A percentile compares a stretch with the other conserved stretches of the same genome.
Evolutionary conservation across 1,140 invertebrate genomes (phyloP).

Genomic region (Acromyrmex echinatior): DNA sequence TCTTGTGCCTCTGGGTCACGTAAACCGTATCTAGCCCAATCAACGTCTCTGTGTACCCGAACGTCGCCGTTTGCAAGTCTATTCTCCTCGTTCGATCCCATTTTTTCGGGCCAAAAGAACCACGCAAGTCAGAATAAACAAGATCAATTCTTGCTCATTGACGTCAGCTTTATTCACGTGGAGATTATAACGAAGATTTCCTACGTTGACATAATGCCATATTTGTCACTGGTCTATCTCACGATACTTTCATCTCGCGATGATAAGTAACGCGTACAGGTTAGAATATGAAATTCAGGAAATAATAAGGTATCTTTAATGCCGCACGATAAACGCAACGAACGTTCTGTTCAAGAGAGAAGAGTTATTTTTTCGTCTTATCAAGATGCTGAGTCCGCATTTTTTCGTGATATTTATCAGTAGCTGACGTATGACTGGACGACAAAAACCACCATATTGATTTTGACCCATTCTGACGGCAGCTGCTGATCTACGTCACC

Average conservation of each 20-base stretch:
- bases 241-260: neutral
- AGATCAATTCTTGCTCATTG: conserved; percentile 24
- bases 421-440: conserved; percentile 55
- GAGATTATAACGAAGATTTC: neutral
- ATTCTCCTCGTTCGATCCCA: conserved; percentile 72
- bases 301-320: neutral
- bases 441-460: conserved; percentile 58
- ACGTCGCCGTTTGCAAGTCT: conserved; percentile 71
- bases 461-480: neutral
- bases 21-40: conserved; percentile 88
- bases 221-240: neutral
- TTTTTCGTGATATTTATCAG: conserved; percentile 62
- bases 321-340: neutral
- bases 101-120: neutral
- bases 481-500: too few relatives aligned
- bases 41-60: conserved; percentile 80
- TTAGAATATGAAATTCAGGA: conserved; percentile 46
- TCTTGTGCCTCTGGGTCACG: conserved; percentile 84
- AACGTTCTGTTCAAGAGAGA: neutral
- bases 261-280: conserved; percentile 25
- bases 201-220: neutral
- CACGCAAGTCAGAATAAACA: neutral
- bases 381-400: conserved; percentile 34
- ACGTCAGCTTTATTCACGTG: neutral
- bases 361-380: conserved; percentile 34